A percentile compares a stretch with the other conserved stretches of the same genome.
Evolutionary conservation across 2,888 invertebrate genomes (phyloP).

Genomic region (Nineta flava): DNA sequence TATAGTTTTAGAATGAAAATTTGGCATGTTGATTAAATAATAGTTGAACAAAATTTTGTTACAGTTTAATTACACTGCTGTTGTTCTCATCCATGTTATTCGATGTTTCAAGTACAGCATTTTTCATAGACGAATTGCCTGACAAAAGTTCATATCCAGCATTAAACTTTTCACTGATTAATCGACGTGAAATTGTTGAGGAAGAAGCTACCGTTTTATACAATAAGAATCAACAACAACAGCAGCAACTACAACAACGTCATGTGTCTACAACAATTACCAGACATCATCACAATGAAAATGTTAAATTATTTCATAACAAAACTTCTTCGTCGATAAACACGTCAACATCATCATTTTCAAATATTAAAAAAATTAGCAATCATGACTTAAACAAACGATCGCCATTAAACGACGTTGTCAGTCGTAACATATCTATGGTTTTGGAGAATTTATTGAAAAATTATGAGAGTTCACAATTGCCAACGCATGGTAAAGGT

Average conservation of each 20-base stretch:
- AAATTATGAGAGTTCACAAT: slow-evolving; percentile 78
- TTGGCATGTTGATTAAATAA: no score
- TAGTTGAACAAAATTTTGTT: no score
- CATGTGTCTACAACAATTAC: background rate
- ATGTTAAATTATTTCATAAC: slow-evolving; percentile 7
- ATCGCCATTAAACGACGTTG: slow-evolving; percentile 46
- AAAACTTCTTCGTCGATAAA: background rate
- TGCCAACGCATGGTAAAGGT: slow-evolving; percentile 83
- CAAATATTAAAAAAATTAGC: no score
- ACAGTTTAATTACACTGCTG: no score
- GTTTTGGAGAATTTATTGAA: slow-evolving; percentile 74
- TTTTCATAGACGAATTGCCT: background rate
- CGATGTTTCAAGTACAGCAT: background rate
- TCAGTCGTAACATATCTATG: slow-evolving; percentile 71
- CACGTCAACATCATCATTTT: no score
- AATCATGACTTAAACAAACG: slow-evolving; percentile 19
- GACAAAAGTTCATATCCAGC: background rate
- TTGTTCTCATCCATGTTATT: no score
- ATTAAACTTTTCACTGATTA: background rate
- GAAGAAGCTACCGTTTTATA: background rate
- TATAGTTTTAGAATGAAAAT: no score
- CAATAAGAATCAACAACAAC: no score
- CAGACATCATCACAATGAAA: slow-evolving; percentile 1
- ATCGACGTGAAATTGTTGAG: background rate
- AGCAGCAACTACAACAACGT: background rate